These are phyloP conservation scores for Phoxinus phoxinus DNA, from an alignment of 2,113 vertebrate species.

Conservation along the genomic window DNA sequence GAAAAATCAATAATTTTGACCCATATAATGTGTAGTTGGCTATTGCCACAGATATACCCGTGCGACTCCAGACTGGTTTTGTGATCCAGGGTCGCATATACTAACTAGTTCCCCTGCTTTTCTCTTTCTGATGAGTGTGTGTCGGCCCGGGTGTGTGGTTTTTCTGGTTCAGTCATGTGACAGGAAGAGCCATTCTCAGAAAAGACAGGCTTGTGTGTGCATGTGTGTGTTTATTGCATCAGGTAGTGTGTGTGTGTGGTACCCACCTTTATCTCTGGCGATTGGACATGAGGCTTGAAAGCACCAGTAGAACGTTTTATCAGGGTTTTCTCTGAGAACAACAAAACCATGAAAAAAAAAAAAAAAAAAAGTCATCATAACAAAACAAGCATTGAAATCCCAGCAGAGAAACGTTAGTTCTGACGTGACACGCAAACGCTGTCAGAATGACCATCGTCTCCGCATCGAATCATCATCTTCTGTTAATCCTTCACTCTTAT, in stretches of 20 bases:
- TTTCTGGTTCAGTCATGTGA: slow-evolving; percentile 64
- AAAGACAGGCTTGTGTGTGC: background rate
- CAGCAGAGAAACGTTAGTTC: background rate
- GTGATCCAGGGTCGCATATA: too few relatives aligned
- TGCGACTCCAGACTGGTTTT: too few relatives aligned
- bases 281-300: slow-evolving; percentile 83
- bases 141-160: slow-evolving; percentile 60
- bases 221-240: background rate
- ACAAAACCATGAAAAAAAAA: slow-evolving; percentile 40
- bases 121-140: slow-evolving; percentile 18
- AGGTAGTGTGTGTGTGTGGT: background rate
- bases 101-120: background rate
- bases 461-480: background rate
- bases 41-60: too few relatives aligned
- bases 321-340: slow-evolving; percentile 78
- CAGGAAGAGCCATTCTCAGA: slow-evolving; percentile 67
- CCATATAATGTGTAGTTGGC: too few relatives aligned
- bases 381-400: background rate
- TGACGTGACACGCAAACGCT: background rate
- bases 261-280: slow-evolving; percentile 81
- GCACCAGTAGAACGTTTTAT: slow-evolving; percentile 84
- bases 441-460: background rate
- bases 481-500: background rate
- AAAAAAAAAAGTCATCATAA: background rate
- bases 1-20: too few relatives aligned